Evolutionary conservation across 2,113 vertebrate genomes (phyloP).

Genomic region (Eulacestoma nigropectus): DNA sequence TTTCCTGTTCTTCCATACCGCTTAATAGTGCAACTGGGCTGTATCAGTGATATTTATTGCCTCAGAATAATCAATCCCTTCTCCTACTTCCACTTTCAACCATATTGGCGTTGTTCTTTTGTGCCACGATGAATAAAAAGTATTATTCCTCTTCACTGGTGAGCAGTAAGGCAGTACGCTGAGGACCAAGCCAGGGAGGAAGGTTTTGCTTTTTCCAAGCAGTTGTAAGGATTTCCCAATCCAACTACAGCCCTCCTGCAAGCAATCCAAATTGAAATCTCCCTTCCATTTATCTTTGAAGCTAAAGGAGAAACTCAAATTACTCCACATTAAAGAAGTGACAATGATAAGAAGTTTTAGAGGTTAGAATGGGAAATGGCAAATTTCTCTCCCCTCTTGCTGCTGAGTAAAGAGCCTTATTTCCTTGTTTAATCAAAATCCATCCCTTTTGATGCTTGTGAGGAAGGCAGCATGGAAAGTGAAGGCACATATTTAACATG

Average conservation of each 20-base stretch:
- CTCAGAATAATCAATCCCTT: not conserved
- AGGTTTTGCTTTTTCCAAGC: not conserved
- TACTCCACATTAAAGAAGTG: not conserved
- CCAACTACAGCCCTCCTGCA: not conserved
- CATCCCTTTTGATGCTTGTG: not conserved
- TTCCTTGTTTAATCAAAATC: not conserved
- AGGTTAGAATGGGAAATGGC: not conserved
- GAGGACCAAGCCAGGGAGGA: not conserved
- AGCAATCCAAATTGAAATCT: not conserved
- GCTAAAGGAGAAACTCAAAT: not conserved
- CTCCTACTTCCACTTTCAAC: not conserved
- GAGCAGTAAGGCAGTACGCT: not conserved
- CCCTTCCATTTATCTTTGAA: not conserved
- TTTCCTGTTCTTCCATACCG: not conserved
- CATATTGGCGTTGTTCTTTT: not conserved
- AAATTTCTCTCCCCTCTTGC: not conserved
- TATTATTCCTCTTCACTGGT: not conserved
- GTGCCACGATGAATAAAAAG: rapidly evolving
- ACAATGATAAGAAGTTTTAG: not conserved
- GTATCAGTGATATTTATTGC: not conserved
- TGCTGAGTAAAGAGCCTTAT: not conserved
- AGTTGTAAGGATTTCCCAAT: not conserved
- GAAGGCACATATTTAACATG: not conserved
- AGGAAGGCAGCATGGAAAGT: not conserved
- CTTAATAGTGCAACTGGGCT: not conserved